Conservation (phyloP, 2,797 vertebrate species). For the Esox lucius region DNA sequence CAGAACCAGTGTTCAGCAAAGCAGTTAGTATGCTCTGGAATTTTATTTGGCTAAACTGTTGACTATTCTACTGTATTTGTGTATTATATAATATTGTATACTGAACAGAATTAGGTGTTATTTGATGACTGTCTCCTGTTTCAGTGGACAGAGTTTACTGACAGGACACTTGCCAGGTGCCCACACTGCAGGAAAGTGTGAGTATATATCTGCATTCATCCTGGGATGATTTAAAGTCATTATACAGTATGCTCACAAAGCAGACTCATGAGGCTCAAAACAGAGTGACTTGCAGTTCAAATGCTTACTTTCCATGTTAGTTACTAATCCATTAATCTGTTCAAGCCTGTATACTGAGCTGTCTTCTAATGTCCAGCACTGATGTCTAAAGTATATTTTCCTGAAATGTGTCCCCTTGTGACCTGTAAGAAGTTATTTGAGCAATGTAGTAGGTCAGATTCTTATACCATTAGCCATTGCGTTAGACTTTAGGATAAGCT, state of each 20-base stretch:
- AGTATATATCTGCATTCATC: slow-evolving; percentile 60
- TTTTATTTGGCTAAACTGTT: not conserved
- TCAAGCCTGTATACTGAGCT: not conserved
- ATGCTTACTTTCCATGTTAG: not conserved
- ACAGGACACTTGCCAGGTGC: slow-evolving; percentile 89
- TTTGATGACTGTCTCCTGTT: slow-evolving; percentile 41
- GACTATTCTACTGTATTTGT: not conserved
- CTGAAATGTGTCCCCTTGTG: not conserved
- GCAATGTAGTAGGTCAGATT: slow-evolving; percentile 15
- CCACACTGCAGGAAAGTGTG: slow-evolving; percentile 96
- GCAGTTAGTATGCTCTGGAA: not conserved
- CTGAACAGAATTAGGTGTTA: not conserved
- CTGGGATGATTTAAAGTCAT: not conserved
- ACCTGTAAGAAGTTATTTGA: slow-evolving; percentile 13
- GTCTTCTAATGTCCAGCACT: not conserved
- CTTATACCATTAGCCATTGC: not conserved
- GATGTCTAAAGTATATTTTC: not conserved
- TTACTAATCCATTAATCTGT: no score
- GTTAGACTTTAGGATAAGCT: slow-evolving; percentile 19
- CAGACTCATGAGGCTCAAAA: not conserved
- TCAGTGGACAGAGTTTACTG: slow-evolving; percentile 95
- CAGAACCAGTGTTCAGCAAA: not conserved
- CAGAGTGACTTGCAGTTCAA: not conserved
- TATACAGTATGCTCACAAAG: not conserved
- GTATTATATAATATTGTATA: not conserved